Evolutionary conservation across 2,888 invertebrate species (phyloP).

Genomic region (Blastobasis adustella): DNA sequence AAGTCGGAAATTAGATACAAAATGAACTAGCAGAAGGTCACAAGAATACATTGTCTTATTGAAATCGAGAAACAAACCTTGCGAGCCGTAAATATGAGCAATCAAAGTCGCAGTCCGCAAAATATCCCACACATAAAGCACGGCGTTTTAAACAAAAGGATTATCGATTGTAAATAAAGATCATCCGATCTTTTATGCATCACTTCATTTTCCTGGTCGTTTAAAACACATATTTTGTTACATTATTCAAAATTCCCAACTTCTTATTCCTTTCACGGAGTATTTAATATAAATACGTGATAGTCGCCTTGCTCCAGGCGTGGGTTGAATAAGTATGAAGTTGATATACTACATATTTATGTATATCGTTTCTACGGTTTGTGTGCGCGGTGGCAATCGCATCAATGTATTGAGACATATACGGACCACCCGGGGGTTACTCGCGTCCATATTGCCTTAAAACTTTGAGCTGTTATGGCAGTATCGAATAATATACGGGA

Average conservation of each 20-base stretch:
- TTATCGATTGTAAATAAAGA: not conserved
- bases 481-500: too few species aligned
- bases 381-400: constrained; percentile 11
- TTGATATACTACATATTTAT: constrained; percentile 18
- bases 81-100: too few species aligned
- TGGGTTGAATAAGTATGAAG: constrained; percentile 24
- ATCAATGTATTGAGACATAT: constrained; percentile 6
- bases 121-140: not conserved
- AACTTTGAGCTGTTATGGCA: too few species aligned
- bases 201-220: constrained; percentile 1
- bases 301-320: constrained; percentile 22
- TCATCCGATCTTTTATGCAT: constrained; percentile 1
- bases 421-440: too few species aligned
- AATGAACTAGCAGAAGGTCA: not conserved
- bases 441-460: too few species aligned
- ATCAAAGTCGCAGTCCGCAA: too few species aligned
- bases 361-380: constrained; percentile 18
- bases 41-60: too few species aligned
- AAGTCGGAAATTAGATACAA: too few species aligned
- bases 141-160: not conserved
- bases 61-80: too few species aligned
- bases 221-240: constrained; percentile 9
- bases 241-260: constrained; percentile 13
- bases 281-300: constrained; percentile 34
- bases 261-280: constrained; percentile 30